Evolutionary conservation across 1,140 invertebrate genomes (phyloP).

Genomic region (Odontomachus brunneus): DNA sequence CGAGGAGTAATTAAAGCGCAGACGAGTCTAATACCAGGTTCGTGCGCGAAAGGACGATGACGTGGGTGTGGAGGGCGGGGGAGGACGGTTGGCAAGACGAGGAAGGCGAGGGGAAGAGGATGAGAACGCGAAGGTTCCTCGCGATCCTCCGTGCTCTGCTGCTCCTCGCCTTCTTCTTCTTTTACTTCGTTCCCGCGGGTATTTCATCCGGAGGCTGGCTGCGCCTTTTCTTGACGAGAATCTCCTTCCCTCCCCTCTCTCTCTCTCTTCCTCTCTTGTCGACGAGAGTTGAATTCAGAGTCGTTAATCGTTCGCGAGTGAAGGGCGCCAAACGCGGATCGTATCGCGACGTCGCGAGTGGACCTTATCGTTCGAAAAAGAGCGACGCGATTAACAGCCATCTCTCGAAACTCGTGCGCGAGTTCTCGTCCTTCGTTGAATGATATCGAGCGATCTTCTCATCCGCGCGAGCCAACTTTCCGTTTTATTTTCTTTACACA

Average conservation of each 20-base stretch:
- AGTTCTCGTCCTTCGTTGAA: no score
- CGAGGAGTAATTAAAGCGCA: constrained; percentile 74
- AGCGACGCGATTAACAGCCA: constrained; percentile 13
- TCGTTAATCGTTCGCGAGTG: constrained; percentile 64
- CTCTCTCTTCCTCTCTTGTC: background rate
- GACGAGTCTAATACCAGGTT: constrained; percentile 67
- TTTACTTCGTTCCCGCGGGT: constrained; percentile 9
- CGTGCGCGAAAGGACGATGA: constrained; percentile 21
- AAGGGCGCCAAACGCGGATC: constrained; percentile 40
- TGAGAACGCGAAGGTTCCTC: background rate
- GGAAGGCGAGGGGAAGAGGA: constrained; percentile 20
- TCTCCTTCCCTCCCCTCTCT: background rate
- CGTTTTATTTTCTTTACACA: background rate
- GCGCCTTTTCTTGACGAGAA: constrained; percentile 1
- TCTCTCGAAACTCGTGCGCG: constrained; percentile 33
- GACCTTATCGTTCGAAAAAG: constrained; percentile 25
- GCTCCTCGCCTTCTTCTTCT: background rate
- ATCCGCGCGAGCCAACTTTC: background rate
- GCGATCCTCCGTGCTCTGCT: background rate
- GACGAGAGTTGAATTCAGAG: constrained; percentile 51
- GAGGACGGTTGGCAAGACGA: background rate
- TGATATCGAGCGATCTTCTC: no score
- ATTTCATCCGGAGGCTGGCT: constrained; percentile 1
- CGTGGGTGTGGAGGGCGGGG: constrained; percentile 12
- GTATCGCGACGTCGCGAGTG: constrained; percentile 43